Base-by-base conservation (phyloP, 2,888 invertebrate genomes). In the Phytoseiulus persimilis region DNA sequence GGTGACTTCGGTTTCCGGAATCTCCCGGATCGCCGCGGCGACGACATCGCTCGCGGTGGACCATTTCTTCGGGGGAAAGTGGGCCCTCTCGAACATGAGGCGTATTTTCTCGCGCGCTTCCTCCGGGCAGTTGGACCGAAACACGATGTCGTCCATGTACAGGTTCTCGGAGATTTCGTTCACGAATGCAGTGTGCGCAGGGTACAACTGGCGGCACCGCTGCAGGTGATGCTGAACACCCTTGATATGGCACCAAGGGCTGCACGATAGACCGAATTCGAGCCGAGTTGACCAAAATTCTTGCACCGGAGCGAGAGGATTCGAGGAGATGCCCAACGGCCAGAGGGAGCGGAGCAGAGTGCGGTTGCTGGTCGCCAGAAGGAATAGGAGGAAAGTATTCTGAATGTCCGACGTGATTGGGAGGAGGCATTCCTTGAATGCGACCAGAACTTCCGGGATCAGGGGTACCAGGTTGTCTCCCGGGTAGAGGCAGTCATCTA, bases 371-470 rank as follows among this genome's bases (percentile, higher is more conserved):
- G 65, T 6, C 1, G 5, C 18, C 23, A 65, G 14, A 6, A 1
- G 23, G 18, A 65, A 65, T 23, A 32, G 90, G 3, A 90, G 90
- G 90, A 90, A 90, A 31, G 90, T 89, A 9, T 90, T 90, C 18
- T 90, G n/a, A 18, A 83, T 65, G 65, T 90, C 90, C 11, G 45
- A 18, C 9, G 83, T 90, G 31, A 90, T 90, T 31, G 90, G 90
- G 83, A 83, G 31, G 14, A 84, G 11, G 83, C 90, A 45, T 31
- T 83, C 92, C 32, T 89, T 5, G 31, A 90, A 65, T 23, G 65
- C 65, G 11, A 90, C 0, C n/a, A 90, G 90, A 14, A 32, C 46
- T 31, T 31, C 33, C 18, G 45, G 31, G 31, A 90, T 32, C 18
- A 31, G 33, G 5, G 90, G 90, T 0, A 39, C 23, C 0, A 90